phyloP scores from a whole-genome alignment of 2,797 vertebrate species.

The Huso huso region DNA sequence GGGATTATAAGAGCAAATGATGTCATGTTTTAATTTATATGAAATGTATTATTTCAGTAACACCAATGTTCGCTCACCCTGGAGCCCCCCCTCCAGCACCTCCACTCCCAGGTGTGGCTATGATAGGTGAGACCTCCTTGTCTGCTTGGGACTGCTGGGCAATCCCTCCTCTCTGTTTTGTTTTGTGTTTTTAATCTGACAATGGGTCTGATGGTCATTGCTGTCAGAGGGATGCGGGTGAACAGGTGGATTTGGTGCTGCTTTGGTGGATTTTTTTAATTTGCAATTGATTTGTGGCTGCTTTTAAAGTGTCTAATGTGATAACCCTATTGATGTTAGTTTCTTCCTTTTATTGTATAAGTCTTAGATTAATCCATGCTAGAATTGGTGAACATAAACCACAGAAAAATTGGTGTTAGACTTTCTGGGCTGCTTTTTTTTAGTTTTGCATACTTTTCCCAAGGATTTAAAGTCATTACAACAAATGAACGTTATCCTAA shows the following conservation, averaged over 20 bases:
- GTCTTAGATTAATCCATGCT: too few species aligned
- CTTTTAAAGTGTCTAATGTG: slow-evolving; percentile 24
- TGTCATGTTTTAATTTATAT: too few species aligned
- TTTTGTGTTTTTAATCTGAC: slow-evolving; percentile 7
- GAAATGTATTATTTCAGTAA: slow-evolving; percentile 58
- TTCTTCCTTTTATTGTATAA: too few species aligned
- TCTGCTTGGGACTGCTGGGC: slow-evolving; percentile 9
- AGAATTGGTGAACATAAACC: too few species aligned
- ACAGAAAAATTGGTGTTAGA: too few species aligned
- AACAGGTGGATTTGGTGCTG: slow-evolving; percentile 1
- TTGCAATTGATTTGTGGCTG: slow-evolving; percentile 4
- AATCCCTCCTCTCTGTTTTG: not conserved
- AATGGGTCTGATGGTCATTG: not conserved
- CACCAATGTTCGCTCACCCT: slow-evolving; percentile 62
- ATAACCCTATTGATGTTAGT: too few species aligned
- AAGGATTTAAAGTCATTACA: too few species aligned
- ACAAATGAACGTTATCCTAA: too few species aligned
- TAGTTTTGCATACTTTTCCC: too few species aligned
- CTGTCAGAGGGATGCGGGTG: not conserved
- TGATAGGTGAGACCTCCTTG: slow-evolving; percentile 72
- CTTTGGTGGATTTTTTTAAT: slow-evolving; percentile 7
- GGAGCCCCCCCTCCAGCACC: slow-evolving; percentile 42
- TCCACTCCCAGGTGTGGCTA: slow-evolving; percentile 42
- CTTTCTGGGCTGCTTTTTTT: too few species aligned
- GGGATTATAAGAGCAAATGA: too few species aligned